Evolutionary conservation across 1,140 invertebrate species (phyloP).

Genomic region (Gryllus bimaculatus): DNA sequence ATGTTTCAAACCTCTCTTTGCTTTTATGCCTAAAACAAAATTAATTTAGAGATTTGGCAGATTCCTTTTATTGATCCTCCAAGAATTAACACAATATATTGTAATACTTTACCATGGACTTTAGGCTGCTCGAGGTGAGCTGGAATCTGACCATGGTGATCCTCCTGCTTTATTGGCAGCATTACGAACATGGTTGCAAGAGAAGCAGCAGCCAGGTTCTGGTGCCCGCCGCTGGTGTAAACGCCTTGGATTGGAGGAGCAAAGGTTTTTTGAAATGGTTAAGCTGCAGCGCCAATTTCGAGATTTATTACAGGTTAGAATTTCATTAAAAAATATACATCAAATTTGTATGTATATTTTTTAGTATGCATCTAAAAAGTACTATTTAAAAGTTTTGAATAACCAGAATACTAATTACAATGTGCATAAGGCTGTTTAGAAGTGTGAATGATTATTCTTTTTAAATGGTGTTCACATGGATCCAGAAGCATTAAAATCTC

Average conservation of each 20-base stretch:
- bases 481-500: too few species aligned
- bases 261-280: constrained; percentile 91
- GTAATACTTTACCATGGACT: constrained; percentile 22
- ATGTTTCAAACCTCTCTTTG: too few species aligned
- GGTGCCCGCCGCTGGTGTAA: constrained; percentile 73
- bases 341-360: not conserved
- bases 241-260: constrained; percentile 83
- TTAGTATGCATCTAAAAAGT: not conserved
- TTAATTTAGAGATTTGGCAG: too few species aligned
- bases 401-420: not conserved
- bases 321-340: not conserved
- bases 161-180: constrained; percentile 83
- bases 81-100: too few species aligned
- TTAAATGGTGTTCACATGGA: too few species aligned
- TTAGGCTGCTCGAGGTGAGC: constrained; percentile 62
- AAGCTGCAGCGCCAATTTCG: constrained; percentile 87
- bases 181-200: constrained; percentile 81
- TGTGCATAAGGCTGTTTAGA: too few species aligned
- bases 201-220: constrained; percentile 47
- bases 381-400: not conserved
- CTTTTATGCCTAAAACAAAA: too few species aligned
- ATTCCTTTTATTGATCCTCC: too few species aligned
- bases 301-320: constrained; percentile 61
- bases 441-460: too few species aligned
- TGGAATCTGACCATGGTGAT: constrained; percentile 92